Percentiles rank a stretch among this genome's conserved stretches.
These are phyloP conservation scores for Carpatolechia fugitivella DNA, from an alignment of 2,888 invertebrate species.

Conservation along the genomic window DNA sequence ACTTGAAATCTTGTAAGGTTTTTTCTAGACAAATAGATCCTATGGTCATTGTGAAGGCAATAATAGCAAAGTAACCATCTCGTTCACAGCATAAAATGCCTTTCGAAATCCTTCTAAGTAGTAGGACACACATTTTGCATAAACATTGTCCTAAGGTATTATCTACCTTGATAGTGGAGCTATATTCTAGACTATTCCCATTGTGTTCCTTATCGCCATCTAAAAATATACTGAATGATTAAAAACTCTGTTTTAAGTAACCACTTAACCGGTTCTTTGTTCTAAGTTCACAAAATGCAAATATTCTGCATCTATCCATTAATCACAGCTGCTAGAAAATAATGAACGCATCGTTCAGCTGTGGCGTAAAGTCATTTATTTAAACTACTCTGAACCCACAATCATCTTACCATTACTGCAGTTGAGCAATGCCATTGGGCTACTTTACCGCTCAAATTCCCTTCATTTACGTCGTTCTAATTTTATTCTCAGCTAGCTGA, in stretches of 20 bases:
- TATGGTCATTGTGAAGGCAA: too few relatives aligned
- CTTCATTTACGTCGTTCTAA: neutral
- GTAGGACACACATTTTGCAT: too few relatives aligned
- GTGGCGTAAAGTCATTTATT: constrained; percentile 3
- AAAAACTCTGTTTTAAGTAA: neutral
- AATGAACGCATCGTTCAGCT: constrained; percentile 5
- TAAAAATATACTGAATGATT: neutral
- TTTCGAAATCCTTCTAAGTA: too few relatives aligned
- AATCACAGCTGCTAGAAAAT: neutral
- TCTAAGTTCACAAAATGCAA: neutral
- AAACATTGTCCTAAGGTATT: too few relatives aligned
- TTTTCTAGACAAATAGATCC: too few relatives aligned
- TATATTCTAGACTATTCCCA: neutral
- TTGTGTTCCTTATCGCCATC: neutral
- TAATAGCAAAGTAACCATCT: too few relatives aligned
- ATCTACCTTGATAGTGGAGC: too few relatives aligned
- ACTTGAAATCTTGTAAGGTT: too few relatives aligned
- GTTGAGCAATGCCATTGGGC: constrained; percentile 3
- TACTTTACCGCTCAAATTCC: constrained; percentile 2
- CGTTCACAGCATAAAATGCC: too few relatives aligned
- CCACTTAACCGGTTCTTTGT: neutral
- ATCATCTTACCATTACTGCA: neutral
- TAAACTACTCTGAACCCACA: constrained; percentile 4
- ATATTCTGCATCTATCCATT: constrained; percentile 2
- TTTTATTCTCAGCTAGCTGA: neutral